These are phyloP conservation scores for Chaenodraco wilsoni DNA, from an alignment of 2,797 vertebrate species.

Conservation along the genomic window DNA sequence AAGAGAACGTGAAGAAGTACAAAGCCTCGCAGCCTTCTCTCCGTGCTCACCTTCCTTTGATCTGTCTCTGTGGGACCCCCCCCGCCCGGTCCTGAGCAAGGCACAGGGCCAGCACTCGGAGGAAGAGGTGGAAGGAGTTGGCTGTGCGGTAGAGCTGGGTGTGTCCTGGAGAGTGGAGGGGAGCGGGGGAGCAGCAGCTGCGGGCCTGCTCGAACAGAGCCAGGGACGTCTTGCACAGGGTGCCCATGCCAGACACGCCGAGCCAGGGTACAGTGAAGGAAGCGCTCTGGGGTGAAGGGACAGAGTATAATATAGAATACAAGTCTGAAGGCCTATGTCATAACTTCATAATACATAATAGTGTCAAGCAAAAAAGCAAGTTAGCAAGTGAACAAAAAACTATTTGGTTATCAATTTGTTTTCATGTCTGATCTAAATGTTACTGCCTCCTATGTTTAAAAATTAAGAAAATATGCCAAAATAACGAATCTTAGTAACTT, in stretches of 20 bases:
- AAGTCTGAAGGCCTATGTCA: not conserved
- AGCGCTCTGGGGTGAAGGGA: slow-evolving; percentile 82
- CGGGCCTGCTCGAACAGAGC: slow-evolving; percentile 89
- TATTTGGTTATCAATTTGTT: too few species aligned
- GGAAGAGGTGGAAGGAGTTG: slow-evolving; percentile 96
- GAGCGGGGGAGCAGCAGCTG: slow-evolving; percentile 83
- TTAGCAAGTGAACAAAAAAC: too few species aligned
- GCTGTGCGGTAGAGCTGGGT: slow-evolving; percentile 87
- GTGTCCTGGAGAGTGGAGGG: slow-evolving; percentile 74
- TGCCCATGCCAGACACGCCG: slow-evolving; percentile 88
- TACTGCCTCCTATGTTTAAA: too few species aligned
- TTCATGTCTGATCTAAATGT: too few species aligned
- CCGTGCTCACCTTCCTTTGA: slow-evolving; percentile 93
- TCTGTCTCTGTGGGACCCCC: slow-evolving; percentile 93
- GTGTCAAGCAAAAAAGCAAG: not conserved
- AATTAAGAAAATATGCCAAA: too few species aligned
- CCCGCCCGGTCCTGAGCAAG: slow-evolving; percentile 86
- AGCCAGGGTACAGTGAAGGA: slow-evolving; percentile 93
- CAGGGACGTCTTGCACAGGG: slow-evolving; percentile 87
- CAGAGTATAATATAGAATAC: slow-evolving; percentile 18
- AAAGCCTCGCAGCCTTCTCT: slow-evolving; percentile 34
- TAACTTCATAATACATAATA: not conserved
- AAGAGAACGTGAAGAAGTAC: slow-evolving; percentile 39
- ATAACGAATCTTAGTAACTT: too few species aligned
- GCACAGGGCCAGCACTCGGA: slow-evolving; percentile 90